Base-by-base conservation (phyloP, 2,888 invertebrate species). In the Drosophila maculinotata region DNA sequence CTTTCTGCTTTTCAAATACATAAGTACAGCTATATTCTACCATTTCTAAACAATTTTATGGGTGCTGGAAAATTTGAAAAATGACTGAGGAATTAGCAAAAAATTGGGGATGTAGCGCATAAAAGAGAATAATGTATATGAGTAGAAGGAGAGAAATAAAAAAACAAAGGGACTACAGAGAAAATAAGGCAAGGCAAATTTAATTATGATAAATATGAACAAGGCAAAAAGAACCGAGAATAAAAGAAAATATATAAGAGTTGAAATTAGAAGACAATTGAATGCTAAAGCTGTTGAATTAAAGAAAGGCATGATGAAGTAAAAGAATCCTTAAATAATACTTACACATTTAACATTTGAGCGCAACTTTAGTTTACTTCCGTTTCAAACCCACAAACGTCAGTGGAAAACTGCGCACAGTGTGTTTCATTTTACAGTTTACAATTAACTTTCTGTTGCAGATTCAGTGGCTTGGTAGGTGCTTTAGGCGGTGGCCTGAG, bases 401-500 rank as follows among this genome's bases (percentile, higher is more conserved):
- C 3, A 17, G 15, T 47, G 30, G 3, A 36, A 51, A 12, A 35
- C 45, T 28, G n/a, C 39, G 35, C 42, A 33, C 26, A 28, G 17
- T 12, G 15, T 17, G 23, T 39, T 14, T 17, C 15, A 14, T 35
- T 36, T 25, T 45, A 35, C 31, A 30, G 48, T 44, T 25, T 26
- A 47, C 54, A 14, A 77, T 71, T 62, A 64, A 78, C 70, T 66
- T 69, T 75, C 56, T 54, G 42, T 70, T 69, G 70, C 73, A 95
- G 96, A 90, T 95, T 96, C 89, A 94, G 95, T 84, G 95, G 95
- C n/a, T 92, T 96, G 54, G 94, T 95, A 4, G 95, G 95, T 4
- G 94, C 95, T 15, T 90, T 96, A 4, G 95, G 95, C 12, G 93
- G 94, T 45, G 93, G 93, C 33, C 90, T 94, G 58, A 90, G 91